Conservation (phyloP, 2,113 vertebrate species). For the Cynocephalus volans region DNA sequence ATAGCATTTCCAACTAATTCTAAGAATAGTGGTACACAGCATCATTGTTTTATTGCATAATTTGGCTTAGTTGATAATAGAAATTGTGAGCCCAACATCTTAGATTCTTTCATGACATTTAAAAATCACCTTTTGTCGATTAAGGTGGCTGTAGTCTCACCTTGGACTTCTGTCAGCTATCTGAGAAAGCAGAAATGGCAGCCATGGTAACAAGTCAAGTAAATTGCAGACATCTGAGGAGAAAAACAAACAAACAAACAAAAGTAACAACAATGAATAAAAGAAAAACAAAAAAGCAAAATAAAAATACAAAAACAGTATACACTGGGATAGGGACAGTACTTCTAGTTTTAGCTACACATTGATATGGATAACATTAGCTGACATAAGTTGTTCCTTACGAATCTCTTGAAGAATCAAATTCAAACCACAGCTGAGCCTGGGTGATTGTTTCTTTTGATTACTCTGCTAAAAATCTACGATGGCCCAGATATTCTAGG, state of each 20-base stretch:
- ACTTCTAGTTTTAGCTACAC: background rate
- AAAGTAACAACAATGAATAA: background rate
- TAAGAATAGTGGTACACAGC: background rate
- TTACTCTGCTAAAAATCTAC: background rate
- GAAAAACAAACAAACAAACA: background rate
- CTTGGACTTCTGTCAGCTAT: background rate
- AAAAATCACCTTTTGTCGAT: conserved; percentile 2
- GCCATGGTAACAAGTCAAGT: background rate
- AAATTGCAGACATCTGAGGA: background rate
- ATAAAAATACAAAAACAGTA: background rate
- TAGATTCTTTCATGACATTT: background rate
- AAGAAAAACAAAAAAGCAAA: background rate
- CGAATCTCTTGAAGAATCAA: conserved; percentile 9
- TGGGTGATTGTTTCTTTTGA: background rate
- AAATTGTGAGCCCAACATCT: background rate
- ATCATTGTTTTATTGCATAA: background rate
- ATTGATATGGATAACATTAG: background rate
- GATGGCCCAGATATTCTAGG: background rate
- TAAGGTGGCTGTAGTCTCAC: background rate
- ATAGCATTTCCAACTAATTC: conserved; percentile 34
- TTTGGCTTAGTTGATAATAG: background rate
- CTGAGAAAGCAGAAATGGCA: background rate
- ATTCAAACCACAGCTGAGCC: conserved; percentile 27
- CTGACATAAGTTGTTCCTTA: conserved; percentile 3
- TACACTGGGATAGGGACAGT: background rate